A percentile compares a stretch with the other conserved stretches of the same genome.
These are phyloP conservation scores for Clupea harengus DNA, from an alignment of 2,113 vertebrate species.

Conservation along the genomic window DNA sequence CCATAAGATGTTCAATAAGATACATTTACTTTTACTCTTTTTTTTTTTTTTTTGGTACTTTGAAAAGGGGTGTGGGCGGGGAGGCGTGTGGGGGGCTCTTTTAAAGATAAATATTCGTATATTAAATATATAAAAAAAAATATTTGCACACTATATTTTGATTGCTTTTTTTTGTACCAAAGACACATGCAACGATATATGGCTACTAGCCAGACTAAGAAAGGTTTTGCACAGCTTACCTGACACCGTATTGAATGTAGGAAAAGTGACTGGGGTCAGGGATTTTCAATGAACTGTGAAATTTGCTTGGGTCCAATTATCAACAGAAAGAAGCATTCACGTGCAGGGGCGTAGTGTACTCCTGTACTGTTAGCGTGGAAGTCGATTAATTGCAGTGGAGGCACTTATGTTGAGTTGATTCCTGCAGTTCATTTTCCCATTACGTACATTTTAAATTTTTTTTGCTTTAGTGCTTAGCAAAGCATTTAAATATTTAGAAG, in stretches of 20 bases:
- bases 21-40: slow-evolving; percentile 52
- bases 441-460: slow-evolving; percentile 35
- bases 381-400: slow-evolving; percentile 76
- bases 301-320: slow-evolving; percentile 99
- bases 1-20: slow-evolving; percentile 91
- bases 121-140: slow-evolving; percentile 75
- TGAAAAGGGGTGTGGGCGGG: slow-evolving; percentile 27
- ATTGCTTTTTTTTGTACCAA: slow-evolving; percentile 97
- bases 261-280: slow-evolving; percentile 92
- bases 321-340: slow-evolving; percentile 95
- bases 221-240: slow-evolving; percentile 99
- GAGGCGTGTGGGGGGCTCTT: slow-evolving; percentile 50
- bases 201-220: slow-evolving; percentile 98
- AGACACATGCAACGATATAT: slow-evolving; percentile 99
- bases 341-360: slow-evolving; percentile 75
- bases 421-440: slow-evolving; percentile 61
- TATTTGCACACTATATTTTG: slow-evolving; percentile 99
- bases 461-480: background rate
- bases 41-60: slow-evolving; percentile 74
- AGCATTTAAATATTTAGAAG: background rate
- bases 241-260: slow-evolving; percentile 99
- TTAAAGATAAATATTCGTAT: slow-evolving; percentile 64
- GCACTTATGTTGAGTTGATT: slow-evolving; percentile 55
- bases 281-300: slow-evolving; percentile 99
- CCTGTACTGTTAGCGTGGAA: slow-evolving; percentile 37